Evolutionary conservation across 1,140 invertebrate species (phyloP), one percentile per base, ranked within the genome.

Genomic region (Himalopsyche phryganea): DNA sequence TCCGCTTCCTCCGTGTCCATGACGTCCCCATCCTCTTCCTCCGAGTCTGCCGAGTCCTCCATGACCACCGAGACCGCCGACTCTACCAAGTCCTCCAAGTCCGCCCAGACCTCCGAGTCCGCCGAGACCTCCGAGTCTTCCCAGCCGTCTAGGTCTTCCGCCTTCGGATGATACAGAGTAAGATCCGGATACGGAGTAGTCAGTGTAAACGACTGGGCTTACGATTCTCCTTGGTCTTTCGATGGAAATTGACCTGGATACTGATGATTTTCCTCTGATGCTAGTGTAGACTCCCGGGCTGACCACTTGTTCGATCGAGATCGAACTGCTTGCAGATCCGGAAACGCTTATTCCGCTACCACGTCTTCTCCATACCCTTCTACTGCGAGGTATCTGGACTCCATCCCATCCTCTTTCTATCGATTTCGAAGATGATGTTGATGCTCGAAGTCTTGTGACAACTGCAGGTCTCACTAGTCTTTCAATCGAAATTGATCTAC

Each of bases 401-500:
- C 32, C 9, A 18, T n/a, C n/a, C 14, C 35, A 1, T 23, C 13
- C 35, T 17, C 58, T 38, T 45, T 47, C 58, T 41, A 60, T 13
- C 3, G 50, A 52, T 3, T 41, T 19, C 6, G 50, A 52, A 1
- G 36, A 41, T 42, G 42, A 15, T 17, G 6, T 45, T 6, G 13
- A 15, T 17, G 4, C 6, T 2, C 11, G 14, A 11, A 45, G 2
- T 6, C 42, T 19, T 14, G 23, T 46, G 13, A 38, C 20, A 0
- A 45, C 28, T 5, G 17, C 20, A 11, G 51, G 51, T 19, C 5
- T 14, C 13, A 45, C 51, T 33, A 53, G 6, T 0, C 32, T n/a
- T 56, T 56, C 53, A 28, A 48, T 32, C 19, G 53, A 56, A 41
- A 49, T 33, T 1, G 53, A 56, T 23, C 6, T 19, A 18, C 53